These are phyloP conservation scores for Zaprionus ghesquierei DNA, from an alignment of 1,140 invertebrate genomes.

Conservation along the genomic window DNA sequence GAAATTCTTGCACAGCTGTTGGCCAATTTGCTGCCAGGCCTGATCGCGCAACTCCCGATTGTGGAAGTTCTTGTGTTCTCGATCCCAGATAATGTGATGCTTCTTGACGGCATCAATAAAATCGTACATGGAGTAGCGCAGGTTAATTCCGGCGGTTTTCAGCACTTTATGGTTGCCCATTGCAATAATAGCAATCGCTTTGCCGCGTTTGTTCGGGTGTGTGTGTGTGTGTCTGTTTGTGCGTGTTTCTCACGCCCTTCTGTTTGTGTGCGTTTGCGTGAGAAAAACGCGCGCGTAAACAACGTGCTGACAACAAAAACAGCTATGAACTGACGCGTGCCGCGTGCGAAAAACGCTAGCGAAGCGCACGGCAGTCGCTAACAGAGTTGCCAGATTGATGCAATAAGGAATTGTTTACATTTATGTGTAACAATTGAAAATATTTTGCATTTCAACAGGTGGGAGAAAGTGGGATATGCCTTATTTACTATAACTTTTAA, in stretches of 20 bases:
- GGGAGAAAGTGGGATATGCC: background rate
- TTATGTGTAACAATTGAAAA: no score
- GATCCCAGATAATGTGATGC: slow-evolving; percentile 59
- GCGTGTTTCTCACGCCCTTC: background rate
- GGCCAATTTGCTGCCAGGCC: slow-evolving; percentile 65
- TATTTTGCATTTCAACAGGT: background rate
- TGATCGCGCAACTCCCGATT: slow-evolving; percentile 62
- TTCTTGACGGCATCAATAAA: slow-evolving; percentile 68
- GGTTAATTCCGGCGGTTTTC: slow-evolving; percentile 52
- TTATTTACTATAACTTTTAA: no score
- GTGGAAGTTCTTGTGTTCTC: slow-evolving; percentile 61
- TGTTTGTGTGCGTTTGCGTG: background rate
- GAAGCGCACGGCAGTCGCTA: slow-evolving; percentile 32
- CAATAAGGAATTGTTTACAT: background rate
- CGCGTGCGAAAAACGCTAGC: slow-evolving; percentile 37
- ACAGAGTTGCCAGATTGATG: slow-evolving; percentile 20
- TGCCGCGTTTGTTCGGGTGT: background rate
- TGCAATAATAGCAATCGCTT: background rate
- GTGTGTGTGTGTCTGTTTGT: no score
- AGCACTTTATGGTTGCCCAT: slow-evolving; percentile 72
- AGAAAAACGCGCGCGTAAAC: slow-evolving; percentile 31
- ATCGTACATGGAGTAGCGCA: slow-evolving; percentile 70
- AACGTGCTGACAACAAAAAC: slow-evolving; percentile 46
- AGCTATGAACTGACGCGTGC: slow-evolving; percentile 31
- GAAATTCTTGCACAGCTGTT: slow-evolving; percentile 59